Percentiles rank a stretch among this genome's conserved stretches.
These are phyloP conservation scores for Sarotherodon lohbergeri DNA, from an alignment of 2,113 vertebrate species.

Conservation along the genomic window DNA sequence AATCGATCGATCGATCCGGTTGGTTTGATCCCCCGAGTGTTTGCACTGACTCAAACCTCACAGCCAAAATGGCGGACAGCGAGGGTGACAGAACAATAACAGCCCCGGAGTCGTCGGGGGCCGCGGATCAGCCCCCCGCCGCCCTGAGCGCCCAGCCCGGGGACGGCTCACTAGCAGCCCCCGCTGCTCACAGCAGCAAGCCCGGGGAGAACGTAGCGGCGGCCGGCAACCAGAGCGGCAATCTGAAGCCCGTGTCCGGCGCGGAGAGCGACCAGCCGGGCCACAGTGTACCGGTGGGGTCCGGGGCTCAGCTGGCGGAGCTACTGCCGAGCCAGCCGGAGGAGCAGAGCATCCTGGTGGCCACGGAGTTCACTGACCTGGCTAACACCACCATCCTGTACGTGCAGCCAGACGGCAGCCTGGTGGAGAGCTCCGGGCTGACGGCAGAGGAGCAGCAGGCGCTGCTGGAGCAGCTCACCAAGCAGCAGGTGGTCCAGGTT, in stretches of 20 bases:
- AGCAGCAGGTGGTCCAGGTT: conserved; percentile 76
- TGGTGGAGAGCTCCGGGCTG: conserved; percentile 73
- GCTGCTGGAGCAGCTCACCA: conserved; percentile 72
- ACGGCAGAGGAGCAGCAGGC: conserved; percentile 75
- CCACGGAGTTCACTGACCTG: conserved; percentile 53
- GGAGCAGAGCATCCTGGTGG: conserved; percentile 42
- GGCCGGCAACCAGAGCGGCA: background rate
- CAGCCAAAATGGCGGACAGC: conserved; percentile 81
- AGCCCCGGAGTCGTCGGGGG: conserved; percentile 12
- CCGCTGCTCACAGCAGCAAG: background rate
- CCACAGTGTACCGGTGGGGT: background rate
- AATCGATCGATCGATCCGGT: background rate
- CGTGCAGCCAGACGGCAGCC: conserved; percentile 78
- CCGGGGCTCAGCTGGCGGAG: conserved; percentile 26
- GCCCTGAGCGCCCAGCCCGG: background rate
- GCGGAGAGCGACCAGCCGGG: background rate
- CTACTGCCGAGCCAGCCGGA: conserved; percentile 43
- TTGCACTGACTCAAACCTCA: conserved; percentile 34
- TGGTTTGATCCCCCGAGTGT: background rate
- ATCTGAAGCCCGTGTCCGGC: background rate
- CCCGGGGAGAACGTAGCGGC: background rate
- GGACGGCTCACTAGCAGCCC: background rate
- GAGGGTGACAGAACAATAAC: conserved; percentile 67
- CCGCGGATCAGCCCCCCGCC: background rate
- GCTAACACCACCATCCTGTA: conserved; percentile 76